Conservation (phyloP, 2,113 vertebrate genomes). For the Mastomys coucha region DNA sequence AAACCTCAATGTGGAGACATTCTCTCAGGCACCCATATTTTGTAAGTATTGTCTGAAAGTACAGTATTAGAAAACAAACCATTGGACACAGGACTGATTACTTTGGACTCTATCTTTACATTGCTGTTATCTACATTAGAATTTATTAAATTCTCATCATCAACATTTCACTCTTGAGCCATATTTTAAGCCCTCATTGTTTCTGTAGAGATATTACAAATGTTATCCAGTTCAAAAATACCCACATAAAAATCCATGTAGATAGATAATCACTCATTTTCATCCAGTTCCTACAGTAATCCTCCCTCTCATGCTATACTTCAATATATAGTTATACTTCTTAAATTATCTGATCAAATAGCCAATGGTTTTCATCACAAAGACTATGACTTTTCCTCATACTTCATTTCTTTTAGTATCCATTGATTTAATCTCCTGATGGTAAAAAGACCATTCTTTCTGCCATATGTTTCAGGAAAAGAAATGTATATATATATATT, state of each 20-base stretch:
- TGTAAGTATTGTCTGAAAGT: background rate
- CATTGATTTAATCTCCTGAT: background rate
- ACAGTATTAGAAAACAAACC: background rate
- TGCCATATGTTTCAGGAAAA: background rate
- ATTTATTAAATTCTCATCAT: background rate
- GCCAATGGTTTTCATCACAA: background rate
- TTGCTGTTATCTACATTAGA: background rate
- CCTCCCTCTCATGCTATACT: background rate
- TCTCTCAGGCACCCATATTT: background rate
- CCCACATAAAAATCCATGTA: background rate
- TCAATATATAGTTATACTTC: background rate
- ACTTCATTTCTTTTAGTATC: background rate
- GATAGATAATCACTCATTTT: background rate
- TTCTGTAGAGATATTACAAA: slow-evolving; percentile 15
- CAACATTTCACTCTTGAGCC: background rate
- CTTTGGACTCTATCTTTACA: background rate
- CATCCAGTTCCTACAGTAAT: background rate
- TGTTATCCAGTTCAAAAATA: background rate
- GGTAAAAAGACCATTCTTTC: background rate
- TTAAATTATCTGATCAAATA: background rate
- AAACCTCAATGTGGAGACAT: background rate
- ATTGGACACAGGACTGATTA: background rate
- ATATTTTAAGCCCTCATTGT: background rate
- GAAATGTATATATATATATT: too few relatives aligned
- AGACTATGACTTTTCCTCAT: background rate